Evolutionary conservation across 2,113 vertebrate genomes (phyloP).

Genomic region (Prunella fulvescens): DNA sequence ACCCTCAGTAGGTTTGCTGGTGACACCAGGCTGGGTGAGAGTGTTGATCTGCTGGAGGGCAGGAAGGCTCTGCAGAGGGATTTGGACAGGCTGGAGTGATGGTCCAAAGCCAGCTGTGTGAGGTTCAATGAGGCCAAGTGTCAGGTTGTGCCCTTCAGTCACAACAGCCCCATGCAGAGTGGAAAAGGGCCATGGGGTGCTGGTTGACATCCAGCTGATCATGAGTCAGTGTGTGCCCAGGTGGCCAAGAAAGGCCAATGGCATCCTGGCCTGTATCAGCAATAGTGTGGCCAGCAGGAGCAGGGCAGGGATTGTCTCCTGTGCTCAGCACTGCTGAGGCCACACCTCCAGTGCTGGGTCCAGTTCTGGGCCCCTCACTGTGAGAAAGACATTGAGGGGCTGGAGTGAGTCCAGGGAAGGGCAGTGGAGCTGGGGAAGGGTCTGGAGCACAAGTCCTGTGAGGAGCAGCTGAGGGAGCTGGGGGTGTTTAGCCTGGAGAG

Average conservation of each 20-base stretch:
- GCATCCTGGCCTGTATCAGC: not conserved
- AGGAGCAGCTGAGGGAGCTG: not conserved
- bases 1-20: not conserved
- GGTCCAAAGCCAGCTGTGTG: not conserved
- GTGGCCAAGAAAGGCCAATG: not conserved
- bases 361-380: not conserved
- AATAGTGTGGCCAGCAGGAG: not conserved
- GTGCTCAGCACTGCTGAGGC: not conserved
- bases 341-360: not conserved
- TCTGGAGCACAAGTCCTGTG: not conserved
- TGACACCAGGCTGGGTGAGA: not conserved
- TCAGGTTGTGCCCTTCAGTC: not conserved
- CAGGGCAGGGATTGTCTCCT: not conserved
- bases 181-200: not conserved
- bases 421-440: fast-evolving
- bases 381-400: not conserved
- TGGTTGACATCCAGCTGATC: fast-evolving
- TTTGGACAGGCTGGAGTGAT: not conserved
- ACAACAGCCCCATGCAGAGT: not conserved
- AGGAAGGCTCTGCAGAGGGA: not conserved
- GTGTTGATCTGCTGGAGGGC: not conserved
- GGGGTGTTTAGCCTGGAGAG: too few species aligned
- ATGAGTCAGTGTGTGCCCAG: not conserved
- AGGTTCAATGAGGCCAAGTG: not conserved
- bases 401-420: not conserved